Conservation (phyloP, 2,797 vertebrate genomes). For the Acanthurus leucopareius region DNA sequence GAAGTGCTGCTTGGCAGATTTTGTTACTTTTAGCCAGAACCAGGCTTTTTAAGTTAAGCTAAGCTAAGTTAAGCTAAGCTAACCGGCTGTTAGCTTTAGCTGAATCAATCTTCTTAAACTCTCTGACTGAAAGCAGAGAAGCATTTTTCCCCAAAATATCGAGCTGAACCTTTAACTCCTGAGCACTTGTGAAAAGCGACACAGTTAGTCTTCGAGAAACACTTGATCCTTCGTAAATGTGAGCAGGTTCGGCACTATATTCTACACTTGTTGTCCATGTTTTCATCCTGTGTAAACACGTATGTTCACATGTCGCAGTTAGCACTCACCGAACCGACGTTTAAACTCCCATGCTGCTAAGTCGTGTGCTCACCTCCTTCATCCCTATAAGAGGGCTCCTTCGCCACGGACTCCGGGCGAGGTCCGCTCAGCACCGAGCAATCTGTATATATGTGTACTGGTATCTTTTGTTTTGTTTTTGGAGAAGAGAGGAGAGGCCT, state of each 20-base stretch:
- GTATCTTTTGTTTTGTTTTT: slow-evolving; percentile 58
- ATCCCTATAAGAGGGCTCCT: slow-evolving; percentile 56
- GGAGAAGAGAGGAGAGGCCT: slow-evolving; percentile 79
- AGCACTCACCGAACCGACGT: slow-evolving; percentile 38
- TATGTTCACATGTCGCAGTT: slow-evolving; percentile 33
- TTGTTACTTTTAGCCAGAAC: not conserved
- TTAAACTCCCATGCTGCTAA: slow-evolving; percentile 51
- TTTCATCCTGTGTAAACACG: slow-evolving; percentile 31
- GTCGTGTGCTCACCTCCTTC: slow-evolving; percentile 49
- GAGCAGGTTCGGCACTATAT: slow-evolving; percentile 31
- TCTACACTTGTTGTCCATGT: slow-evolving; percentile 38
- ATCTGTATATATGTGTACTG: slow-evolving; percentile 48
- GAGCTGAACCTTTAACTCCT: slow-evolving; percentile 20
- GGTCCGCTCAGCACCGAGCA: slow-evolving; percentile 37
- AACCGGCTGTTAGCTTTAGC: not conserved
- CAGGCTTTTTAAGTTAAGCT: not conserved
- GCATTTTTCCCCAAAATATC: not conserved
- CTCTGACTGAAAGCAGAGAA: not conserved
- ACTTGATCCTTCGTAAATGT: slow-evolving; percentile 38
- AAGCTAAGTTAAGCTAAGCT: slow-evolving; percentile 12
- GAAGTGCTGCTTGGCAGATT: not conserved
- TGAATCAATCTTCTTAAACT: not conserved
- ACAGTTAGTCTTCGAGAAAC: slow-evolving; percentile 29
- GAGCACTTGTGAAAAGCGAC: slow-evolving; percentile 60
- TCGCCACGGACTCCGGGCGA: slow-evolving; percentile 50